These are phyloP conservation scores for Tapirus terrestris DNA, from an alignment of 2,113 vertebrate genomes.

Conservation along the genomic window DNA sequence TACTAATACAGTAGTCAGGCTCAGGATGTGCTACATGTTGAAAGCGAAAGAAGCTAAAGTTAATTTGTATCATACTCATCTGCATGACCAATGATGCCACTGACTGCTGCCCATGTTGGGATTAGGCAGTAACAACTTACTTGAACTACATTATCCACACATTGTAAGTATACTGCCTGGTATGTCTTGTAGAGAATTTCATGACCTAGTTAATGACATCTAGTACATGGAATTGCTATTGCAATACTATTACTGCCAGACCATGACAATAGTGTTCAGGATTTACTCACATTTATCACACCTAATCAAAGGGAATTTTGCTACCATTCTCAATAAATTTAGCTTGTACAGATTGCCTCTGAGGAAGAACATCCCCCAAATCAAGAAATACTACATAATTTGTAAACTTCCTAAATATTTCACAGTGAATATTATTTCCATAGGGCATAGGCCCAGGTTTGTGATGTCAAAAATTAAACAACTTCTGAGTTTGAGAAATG, in stretches of 20 bases:
- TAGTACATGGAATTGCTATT: background rate
- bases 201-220: background rate
- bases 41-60: background rate
- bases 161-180: background rate
- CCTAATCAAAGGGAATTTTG: background rate
- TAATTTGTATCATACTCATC: background rate
- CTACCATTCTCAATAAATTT: background rate
- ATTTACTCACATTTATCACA: background rate
- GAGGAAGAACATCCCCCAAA: background rate
- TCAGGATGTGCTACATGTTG: background rate
- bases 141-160: background rate
- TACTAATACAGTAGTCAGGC: background rate
- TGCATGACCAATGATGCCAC: background rate
- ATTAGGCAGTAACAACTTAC: background rate
- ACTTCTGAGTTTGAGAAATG: background rate
- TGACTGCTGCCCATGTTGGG: background rate
- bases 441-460: background rate
- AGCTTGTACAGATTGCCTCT: background rate
- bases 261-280: background rate
- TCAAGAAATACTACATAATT: background rate
- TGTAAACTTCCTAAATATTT: background rate
- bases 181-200: background rate
- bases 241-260: background rate
- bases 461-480: background rate
- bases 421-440: background rate